These are phyloP conservation scores for Laothoe populi DNA, from an alignment of 2,888 invertebrate genomes.

Conservation along the genomic window DNA sequence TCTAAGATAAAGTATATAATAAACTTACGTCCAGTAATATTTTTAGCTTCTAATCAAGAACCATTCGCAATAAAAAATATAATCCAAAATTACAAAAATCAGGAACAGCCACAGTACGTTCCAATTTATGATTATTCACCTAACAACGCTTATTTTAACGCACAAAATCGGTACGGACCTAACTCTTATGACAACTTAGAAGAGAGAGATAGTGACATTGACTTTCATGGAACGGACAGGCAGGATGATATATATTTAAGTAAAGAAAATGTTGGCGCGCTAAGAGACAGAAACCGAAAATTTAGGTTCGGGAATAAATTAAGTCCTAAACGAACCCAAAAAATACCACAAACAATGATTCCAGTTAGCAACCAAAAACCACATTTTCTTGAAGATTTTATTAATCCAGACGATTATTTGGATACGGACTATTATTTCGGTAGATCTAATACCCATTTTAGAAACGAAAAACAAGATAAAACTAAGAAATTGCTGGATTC, in stretches of 20 bases:
- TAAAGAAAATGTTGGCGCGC: slow-evolving; percentile 28
- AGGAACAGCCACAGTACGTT: slow-evolving; percentile 52
- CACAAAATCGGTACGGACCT: slow-evolving; percentile 56
- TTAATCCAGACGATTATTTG: slow-evolving; percentile 51
- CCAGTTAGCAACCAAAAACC: slow-evolving; percentile 26
- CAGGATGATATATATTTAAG: not conserved
- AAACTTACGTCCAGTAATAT: not conserved
- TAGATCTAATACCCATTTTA: slow-evolving; percentile 26
- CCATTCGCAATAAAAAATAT: not conserved
- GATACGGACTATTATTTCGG: slow-evolving; percentile 54
- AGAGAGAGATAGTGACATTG: slow-evolving; percentile 9
- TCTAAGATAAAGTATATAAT: too few relatives aligned
- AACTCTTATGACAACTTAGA: slow-evolving; percentile 37
- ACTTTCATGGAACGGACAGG: not conserved
- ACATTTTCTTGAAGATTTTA: slow-evolving; percentile 33
- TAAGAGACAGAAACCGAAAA: slow-evolving; percentile 27
- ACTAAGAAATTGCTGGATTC: slow-evolving; percentile 33
- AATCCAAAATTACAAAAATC: not conserved
- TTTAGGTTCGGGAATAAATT: slow-evolving; percentile 29
- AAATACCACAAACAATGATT: slow-evolving; percentile 13
- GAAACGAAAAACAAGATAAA: slow-evolving; percentile 10
- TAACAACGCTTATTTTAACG: slow-evolving; percentile 57
- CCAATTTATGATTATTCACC: slow-evolving; percentile 53
- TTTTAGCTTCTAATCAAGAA: slow-evolving; percentile 29
- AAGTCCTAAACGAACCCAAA: slow-evolving; percentile 28